phyloP scores from a whole-genome alignment of 2,888 invertebrate species.

The Eremobia ochroleuca region DNA sequence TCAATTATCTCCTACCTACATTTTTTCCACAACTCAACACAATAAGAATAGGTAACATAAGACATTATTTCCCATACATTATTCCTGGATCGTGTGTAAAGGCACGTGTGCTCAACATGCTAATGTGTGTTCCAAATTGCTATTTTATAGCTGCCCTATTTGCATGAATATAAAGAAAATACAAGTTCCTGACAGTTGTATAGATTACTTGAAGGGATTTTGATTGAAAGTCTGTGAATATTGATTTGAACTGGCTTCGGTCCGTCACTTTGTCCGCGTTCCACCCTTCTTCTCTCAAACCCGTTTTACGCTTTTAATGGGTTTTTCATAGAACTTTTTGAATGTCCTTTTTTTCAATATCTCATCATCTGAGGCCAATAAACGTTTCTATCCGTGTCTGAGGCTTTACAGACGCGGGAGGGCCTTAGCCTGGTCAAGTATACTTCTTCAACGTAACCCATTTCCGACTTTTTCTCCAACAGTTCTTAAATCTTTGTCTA shows the following conservation, averaged over 20 bases:
- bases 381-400: no score
- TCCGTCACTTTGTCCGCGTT: not conserved
- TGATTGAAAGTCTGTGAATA: conserved; percentile 24
- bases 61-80: conserved; percentile 37
- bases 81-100: conserved; percentile 30
- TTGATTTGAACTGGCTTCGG: conserved; percentile 16
- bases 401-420: not conserved
- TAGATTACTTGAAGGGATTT: conserved; percentile 29
- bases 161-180: conserved; percentile 23
- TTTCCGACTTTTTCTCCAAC: not conserved
- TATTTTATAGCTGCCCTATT: conserved; percentile 43
- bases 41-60: not conserved
- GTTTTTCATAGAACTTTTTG: conserved; percentile 9
- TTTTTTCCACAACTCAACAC: not conserved
- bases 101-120: conserved; percentile 31
- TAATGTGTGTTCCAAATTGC: conserved; percentile 50
- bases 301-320: not conserved
- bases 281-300: not conserved
- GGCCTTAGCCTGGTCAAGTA: not conserved
- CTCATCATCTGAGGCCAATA: not conserved
- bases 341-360: not conserved
- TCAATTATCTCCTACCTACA: not conserved
- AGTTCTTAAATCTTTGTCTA: not conserved
- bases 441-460: not conserved
- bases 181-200: conserved; percentile 10